Conservation (phyloP, 2,888 invertebrate genomes). For the Hirtodrosophila trivittata region DNA sequence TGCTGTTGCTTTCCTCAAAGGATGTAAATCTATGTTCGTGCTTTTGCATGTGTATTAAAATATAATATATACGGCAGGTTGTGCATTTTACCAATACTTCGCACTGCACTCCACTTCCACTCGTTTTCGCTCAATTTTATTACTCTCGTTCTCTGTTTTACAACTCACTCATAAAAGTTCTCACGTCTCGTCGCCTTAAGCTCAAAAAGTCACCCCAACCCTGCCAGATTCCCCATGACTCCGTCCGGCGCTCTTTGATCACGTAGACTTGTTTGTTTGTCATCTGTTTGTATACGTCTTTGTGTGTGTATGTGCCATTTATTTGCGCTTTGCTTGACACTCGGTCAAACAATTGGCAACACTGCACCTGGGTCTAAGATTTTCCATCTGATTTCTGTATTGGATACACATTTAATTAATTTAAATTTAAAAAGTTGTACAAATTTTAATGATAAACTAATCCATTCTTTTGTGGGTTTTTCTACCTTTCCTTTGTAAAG, state of each 20-base stretch:
- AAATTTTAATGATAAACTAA: neutral
- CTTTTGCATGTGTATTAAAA: slow-evolving; percentile 27
- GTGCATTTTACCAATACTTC: slow-evolving; percentile 28
- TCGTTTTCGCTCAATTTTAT: slow-evolving; percentile 9
- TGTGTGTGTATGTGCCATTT: slow-evolving; percentile 36
- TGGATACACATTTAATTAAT: neutral
- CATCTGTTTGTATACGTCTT: slow-evolving; percentile 10
- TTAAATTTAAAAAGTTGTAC: slow-evolving; percentile 18
- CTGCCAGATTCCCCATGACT: slow-evolving; percentile 12
- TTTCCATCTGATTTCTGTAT: slow-evolving; percentile 11
- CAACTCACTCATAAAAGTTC: slow-evolving; percentile 6
- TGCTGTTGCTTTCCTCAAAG: slow-evolving; percentile 9
- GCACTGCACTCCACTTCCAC: slow-evolving; percentile 46
- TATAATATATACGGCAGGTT: slow-evolving; percentile 23
- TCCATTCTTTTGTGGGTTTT: neutral
- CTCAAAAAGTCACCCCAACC: slow-evolving; percentile 39
- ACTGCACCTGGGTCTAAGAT: slow-evolving; percentile 35
- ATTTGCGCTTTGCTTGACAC: slow-evolving; percentile 43
- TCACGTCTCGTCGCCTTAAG: slow-evolving; percentile 26
- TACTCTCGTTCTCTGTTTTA: slow-evolving; percentile 1
- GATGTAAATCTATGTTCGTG: slow-evolving; percentile 19
- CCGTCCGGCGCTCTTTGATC: slow-evolving; percentile 54
- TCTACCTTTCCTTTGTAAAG: too few relatives aligned
- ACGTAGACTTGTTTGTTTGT: slow-evolving; percentile 53
- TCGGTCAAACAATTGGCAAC: slow-evolving; percentile 37